Evolutionary conservation across 92 coral and sea anemone genomes (phyloP).

Genomic region (Palythoa caribaeorum): DNA sequence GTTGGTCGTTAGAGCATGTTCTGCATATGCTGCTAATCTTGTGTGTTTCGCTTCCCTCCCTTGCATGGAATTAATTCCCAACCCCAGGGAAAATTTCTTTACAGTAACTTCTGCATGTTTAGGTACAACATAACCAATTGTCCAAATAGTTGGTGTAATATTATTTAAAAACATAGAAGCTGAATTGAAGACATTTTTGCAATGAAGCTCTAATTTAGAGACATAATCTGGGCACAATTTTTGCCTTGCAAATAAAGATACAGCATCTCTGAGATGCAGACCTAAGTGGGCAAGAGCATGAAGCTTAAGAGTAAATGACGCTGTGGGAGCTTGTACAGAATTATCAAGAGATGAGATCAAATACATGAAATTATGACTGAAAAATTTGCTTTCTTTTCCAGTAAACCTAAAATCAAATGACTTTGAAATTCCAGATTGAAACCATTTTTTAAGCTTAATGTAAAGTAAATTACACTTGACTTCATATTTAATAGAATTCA

Average conservation of each 20-base stretch:
- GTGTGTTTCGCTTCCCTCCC: slow-evolving; percentile 56
- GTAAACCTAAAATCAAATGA: slow-evolving; percentile 60
- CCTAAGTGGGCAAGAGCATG: slow-evolving; percentile 59
- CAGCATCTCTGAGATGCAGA: slow-evolving; percentile 73
- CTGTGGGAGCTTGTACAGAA: slow-evolving; percentile 39
- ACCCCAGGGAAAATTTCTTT: slow-evolving; percentile 64
- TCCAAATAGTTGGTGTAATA: slow-evolving; percentile 77
- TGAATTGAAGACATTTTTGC: slow-evolving; percentile 64
- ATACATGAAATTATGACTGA: slow-evolving; percentile 65
- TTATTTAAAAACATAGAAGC: slow-evolving; percentile 47
- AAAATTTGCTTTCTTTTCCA: slow-evolving; percentile 63
- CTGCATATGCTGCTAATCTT: slow-evolving; percentile 54
- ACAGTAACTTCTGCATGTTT: slow-evolving; percentile 43
- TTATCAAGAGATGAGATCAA: neutral
- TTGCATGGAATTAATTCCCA: slow-evolving; percentile 77
- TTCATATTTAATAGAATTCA: slow-evolving; percentile 4
- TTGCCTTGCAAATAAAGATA: slow-evolving; percentile 55
- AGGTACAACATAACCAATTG: slow-evolving; percentile 68
- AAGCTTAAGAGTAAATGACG: neutral
- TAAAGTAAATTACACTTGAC: slow-evolving; percentile 33
- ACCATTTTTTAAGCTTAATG: slow-evolving; percentile 54
- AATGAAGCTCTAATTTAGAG: slow-evolving; percentile 15
- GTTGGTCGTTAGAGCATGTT: slow-evolving; percentile 57
- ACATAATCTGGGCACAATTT: slow-evolving; percentile 33
- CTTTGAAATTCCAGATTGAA: slow-evolving; percentile 54